Conservation (phyloP, 2,113 vertebrate genomes). For the Sula dactylatra region DNA sequence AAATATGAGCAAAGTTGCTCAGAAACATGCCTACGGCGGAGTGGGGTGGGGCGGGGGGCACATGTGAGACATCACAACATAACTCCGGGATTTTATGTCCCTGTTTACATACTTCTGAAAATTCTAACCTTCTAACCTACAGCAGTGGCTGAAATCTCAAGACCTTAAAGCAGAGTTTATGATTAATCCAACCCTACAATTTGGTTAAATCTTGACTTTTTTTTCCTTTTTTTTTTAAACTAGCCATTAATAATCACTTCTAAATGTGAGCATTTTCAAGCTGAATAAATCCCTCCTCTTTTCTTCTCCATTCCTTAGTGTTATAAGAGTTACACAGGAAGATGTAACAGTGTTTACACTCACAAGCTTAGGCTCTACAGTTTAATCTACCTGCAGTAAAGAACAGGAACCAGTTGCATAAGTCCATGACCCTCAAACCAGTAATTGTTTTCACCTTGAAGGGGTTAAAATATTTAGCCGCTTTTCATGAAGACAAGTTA, state of each 20-base stretch:
- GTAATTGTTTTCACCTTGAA: neutral
- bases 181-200: neutral
- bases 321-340: neutral
- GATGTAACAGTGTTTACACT: neutral
- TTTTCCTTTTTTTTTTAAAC: neutral
- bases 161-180: neutral
- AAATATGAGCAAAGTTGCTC: neutral
- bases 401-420: neutral
- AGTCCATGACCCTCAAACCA: neutral
- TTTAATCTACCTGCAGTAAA: neutral
- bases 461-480: neutral
- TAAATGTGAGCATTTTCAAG: neutral
- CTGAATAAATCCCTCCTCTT: neutral
- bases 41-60: neutral
- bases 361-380: neutral
- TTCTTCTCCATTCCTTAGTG: neutral
- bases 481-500: neutral
- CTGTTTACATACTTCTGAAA: neutral
- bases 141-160: neutral
- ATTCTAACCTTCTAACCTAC: neutral
- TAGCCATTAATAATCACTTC: neutral
- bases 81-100: neutral
- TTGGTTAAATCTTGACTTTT: neutral
- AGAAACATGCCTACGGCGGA: neutral
- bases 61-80: neutral